A percentile compares a stretch with the other conserved stretches of the same genome.
Evolutionary conservation across 1,140 invertebrate species (phyloP).

Genomic region (Camponotus pennsylvanicus): DNA sequence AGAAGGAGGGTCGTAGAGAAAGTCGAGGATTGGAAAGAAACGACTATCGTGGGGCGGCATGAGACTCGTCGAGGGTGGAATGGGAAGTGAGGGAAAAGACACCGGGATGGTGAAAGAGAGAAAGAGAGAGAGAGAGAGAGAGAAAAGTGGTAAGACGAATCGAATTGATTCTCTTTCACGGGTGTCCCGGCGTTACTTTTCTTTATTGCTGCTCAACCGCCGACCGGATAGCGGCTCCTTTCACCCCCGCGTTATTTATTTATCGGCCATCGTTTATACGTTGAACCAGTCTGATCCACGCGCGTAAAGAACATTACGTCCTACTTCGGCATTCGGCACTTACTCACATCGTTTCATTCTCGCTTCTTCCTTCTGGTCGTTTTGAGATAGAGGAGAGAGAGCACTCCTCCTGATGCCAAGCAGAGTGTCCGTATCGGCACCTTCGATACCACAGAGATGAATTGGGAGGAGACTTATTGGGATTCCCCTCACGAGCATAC

Average conservation of each 20-base stretch:
- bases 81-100: slow-evolving; percentile 75
- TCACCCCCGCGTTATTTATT: slow-evolving; percentile 79
- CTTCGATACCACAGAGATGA: slow-evolving; percentile 14
- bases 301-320: slow-evolving; percentile 55
- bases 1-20: slow-evolving; percentile 74
- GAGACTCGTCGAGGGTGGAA: slow-evolving; percentile 44
- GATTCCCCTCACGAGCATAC: slow-evolving; percentile 57
- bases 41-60: slow-evolving; percentile 61
- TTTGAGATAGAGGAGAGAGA: slow-evolving; percentile 22
- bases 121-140: slow-evolving; percentile 37
- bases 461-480: slow-evolving; percentile 52
- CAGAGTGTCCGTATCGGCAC: too few species aligned
- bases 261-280: slow-evolving; percentile 74
- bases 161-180: slow-evolving; percentile 86
- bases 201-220: slow-evolving; percentile 79
- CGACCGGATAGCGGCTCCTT: slow-evolving; percentile 70
- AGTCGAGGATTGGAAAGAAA: slow-evolving; percentile 65
- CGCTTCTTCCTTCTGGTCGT: slow-evolving; percentile 17
- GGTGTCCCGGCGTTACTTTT: slow-evolving; percentile 77
- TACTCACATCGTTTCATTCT: slow-evolving; percentile 36
- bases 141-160: slow-evolving; percentile 77
- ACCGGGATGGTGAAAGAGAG: slow-evolving; percentile 65
- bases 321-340: slow-evolving; percentile 32
- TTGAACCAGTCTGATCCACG: slow-evolving; percentile 34
- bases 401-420: slow-evolving; percentile 21